phyloP scores from a whole-genome alignment of 2,113 vertebrate species.

The Nannobrachium achirus region DNA sequence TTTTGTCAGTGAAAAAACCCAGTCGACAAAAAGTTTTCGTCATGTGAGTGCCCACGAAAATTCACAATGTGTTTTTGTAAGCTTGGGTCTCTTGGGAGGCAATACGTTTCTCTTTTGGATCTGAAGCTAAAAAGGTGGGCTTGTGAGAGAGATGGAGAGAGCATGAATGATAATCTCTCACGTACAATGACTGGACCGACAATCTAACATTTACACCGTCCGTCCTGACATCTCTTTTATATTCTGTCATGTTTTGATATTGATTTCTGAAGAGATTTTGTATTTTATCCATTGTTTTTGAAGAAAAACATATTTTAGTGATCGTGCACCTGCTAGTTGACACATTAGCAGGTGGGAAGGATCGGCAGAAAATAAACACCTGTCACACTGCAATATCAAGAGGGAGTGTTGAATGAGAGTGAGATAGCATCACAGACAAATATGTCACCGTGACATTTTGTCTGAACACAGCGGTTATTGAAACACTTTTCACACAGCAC shows the following conservation, averaged over 20 bases:
- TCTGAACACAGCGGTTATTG: constrained; percentile 33
- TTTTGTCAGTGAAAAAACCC: background rate
- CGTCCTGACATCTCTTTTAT: too few species aligned
- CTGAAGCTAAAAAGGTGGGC: background rate
- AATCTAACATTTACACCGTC: too few species aligned
- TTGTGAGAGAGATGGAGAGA: background rate
- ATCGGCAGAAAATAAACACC: background rate
- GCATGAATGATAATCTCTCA: background rate
- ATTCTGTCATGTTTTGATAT: too few species aligned
- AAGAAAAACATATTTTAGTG: too few species aligned
- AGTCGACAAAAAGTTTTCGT: too few species aligned
- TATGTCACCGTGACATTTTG: constrained; percentile 66
- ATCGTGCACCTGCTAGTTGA: constrained; percentile 36
- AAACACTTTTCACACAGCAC: constrained; percentile 47
- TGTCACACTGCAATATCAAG: background rate
- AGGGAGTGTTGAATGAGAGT: constrained; percentile 27
- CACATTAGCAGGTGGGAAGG: background rate
- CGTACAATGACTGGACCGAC: too few species aligned
- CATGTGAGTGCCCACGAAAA: too few species aligned
- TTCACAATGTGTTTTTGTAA: too few species aligned
- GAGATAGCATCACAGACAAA: constrained; percentile 29
- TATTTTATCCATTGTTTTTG: too few species aligned
- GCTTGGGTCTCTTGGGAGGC: too few species aligned
- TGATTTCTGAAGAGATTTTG: too few species aligned
- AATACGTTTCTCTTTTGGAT: too few species aligned